Evolutionary conservation across 2,888 invertebrate genomes (phyloP).

Genomic region (Hartigia nigra): DNA sequence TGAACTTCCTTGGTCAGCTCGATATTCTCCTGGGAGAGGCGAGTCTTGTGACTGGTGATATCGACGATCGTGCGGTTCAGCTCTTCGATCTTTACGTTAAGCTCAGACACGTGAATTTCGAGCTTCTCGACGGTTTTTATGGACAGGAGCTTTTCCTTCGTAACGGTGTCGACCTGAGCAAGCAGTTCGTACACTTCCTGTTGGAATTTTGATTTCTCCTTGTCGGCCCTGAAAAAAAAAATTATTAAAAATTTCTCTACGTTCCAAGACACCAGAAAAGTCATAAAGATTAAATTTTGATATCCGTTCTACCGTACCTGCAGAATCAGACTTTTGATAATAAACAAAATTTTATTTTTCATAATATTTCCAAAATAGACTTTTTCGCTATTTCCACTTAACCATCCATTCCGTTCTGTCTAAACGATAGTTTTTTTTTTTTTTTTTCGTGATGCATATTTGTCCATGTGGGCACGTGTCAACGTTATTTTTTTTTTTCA

Average conservation of each 20-base stretch:
- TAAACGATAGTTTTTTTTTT: too few species aligned
- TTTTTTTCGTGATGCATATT: not conserved
- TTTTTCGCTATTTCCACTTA: not conserved
- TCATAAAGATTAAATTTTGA: not conserved
- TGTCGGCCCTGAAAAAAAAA: slow-evolving; percentile 86
- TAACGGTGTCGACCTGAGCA: slow-evolving; percentile 92
- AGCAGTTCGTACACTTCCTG: slow-evolving; percentile 98
- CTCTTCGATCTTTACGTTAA: slow-evolving; percentile 96
- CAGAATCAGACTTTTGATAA: not conserved
- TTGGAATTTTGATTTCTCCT: slow-evolving; percentile 98
- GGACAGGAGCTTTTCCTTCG: slow-evolving; percentile 89
- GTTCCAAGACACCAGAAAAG: not conserved
- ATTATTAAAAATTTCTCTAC: not conserved
- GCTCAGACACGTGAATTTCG: slow-evolving; percentile 91
- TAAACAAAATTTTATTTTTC: not conserved
- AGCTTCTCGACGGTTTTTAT: slow-evolving; percentile 89
- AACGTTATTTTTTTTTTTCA: not conserved
- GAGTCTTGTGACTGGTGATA: slow-evolving; percentile 95
- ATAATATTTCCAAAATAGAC: not conserved
- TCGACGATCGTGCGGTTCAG: slow-evolving; percentile 97
- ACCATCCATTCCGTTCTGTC: too few species aligned
- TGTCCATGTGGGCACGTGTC: not conserved
- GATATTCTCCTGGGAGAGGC: slow-evolving; percentile 94
- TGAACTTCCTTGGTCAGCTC: slow-evolving; percentile 95
- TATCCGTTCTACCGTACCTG: not conserved